Conservation (phyloP, 1,140 invertebrate genomes). For the Drosophila equinoxialis region DNA sequence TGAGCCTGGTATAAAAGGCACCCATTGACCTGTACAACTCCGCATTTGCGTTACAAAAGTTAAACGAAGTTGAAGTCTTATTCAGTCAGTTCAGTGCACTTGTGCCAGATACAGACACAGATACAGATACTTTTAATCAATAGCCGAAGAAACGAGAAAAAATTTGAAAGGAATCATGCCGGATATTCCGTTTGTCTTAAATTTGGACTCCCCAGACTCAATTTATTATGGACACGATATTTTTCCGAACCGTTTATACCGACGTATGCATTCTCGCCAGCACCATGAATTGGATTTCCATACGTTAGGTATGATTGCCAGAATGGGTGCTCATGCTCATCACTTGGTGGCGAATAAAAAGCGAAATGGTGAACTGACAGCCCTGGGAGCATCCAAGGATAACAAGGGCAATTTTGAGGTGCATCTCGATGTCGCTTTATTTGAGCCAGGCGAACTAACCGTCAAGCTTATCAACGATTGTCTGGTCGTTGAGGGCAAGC, state of each 20-base stretch:
- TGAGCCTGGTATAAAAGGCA: conserved; percentile 53
- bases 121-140: conserved; percentile 56
- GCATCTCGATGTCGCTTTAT: conserved; percentile 88
- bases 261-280: conserved; percentile 63
- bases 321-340: conserved; percentile 71
- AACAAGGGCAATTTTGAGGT: conserved; percentile 83
- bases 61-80: conserved; percentile 40
- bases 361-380: conserved; percentile 44
- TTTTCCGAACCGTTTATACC: conserved; percentile 74
- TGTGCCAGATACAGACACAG: conserved; percentile 68
- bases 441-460: conserved; percentile 89
- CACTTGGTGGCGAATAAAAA: conserved; percentile 62
- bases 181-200: conserved; percentile 75
- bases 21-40: conserved; percentile 33
- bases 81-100: conserved; percentile 63
- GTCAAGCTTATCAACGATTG: conserved; percentile 89
- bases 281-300: conserved; percentile 70
- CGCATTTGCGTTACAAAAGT: conserved; percentile 61
- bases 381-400: conserved; percentile 54
- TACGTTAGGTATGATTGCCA: conserved; percentile 71
- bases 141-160: conserved; percentile 16
- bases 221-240: conserved; percentile 78
- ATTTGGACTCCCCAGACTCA: conserved; percentile 68
- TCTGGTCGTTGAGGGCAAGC: conserved; percentile 88
- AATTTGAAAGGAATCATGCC: conserved; percentile 54